Percentiles rank a stretch among this genome's conserved stretches.
Conservation (phyloP, 2,888 invertebrate species). For the Resseliella maxima region DNA sequence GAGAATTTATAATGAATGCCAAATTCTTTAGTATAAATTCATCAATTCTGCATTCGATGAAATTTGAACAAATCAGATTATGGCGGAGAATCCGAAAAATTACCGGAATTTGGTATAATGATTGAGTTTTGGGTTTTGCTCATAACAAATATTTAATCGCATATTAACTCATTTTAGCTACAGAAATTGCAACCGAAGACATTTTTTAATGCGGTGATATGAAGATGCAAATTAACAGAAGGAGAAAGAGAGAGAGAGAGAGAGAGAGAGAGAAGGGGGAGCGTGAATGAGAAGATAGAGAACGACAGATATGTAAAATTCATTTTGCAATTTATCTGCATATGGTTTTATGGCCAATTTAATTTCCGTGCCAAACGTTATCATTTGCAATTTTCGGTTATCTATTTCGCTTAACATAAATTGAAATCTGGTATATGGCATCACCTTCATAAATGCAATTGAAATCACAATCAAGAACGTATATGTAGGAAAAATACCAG, state of each 20-base stretch:
- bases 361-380: neutral
- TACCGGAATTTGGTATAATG: neutral
- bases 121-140: neutral
- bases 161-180: neutral
- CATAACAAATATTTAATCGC: neutral
- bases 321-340: neutral
- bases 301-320: neutral
- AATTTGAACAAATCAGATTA: neutral
- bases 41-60: neutral
- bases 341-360: neutral
- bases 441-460: neutral
- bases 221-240: no score
- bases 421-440: neutral
- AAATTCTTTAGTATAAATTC: no score
- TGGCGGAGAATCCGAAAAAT: slow-evolving; percentile 2
- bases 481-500: slow-evolving; percentile 1
- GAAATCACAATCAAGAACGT: neutral
- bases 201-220: no score
- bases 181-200: neutral
- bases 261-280: neutral
- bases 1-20: no score
- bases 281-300: neutral
- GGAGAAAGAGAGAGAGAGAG: neutral
- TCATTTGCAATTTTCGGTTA: neutral
- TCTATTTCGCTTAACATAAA: neutral